Evolutionary conservation across 1,140 invertebrate species (phyloP), one percentile per base, ranked within the genome.

Genomic region (Conopomorpha cramerella): DNA sequence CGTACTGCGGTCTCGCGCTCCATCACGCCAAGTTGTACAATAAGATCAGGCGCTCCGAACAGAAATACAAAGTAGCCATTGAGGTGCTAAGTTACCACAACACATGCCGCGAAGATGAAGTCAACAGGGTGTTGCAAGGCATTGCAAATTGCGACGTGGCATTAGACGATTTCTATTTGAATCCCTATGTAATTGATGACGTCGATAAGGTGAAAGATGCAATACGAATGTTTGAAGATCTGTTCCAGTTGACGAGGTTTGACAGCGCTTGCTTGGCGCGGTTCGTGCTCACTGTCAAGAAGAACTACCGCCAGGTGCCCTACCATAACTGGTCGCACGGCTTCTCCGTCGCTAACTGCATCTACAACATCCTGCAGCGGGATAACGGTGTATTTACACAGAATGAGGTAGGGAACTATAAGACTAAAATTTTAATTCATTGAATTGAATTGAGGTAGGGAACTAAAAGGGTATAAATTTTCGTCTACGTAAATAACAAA

Each of bases 291-390:
- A 93, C 91, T 0, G 89, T 93, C 0, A 82, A 83, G 52, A 93
- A 91, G 55, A 93, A 93, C 68, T 93, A 93, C 59, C 72, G 91
- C 14, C n/a, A n/a, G 16, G 89, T 93, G 0, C 86, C 88, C 0
- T 92, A 92, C 55, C 91, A 93, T 63, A 93, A 93, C 66, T 93
- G 91, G 86, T 85, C 85, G 11, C 91, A 93, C 55, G 91, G 89
- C 0, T 93, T 92, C 79, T 85, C 87, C 3, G 91, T 93, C 1
- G 90, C 90, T 1, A 90, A 93, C 59, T 83, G 86, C 8, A 90
- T 91, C 83, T 93, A 89, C 52, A 83, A 84, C 11, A 85, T 92
- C 25, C 78, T 93, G 14, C 90, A 90, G 45, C 54, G 45, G 30
- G 64, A 68, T 25, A 30, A 27, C 3, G 10, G 29, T n/a, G n/a